These are phyloP conservation scores for Odontamblyopus lacepedii DNA, from an alignment of 2,797 vertebrate genomes.

Conservation along the genomic window DNA sequence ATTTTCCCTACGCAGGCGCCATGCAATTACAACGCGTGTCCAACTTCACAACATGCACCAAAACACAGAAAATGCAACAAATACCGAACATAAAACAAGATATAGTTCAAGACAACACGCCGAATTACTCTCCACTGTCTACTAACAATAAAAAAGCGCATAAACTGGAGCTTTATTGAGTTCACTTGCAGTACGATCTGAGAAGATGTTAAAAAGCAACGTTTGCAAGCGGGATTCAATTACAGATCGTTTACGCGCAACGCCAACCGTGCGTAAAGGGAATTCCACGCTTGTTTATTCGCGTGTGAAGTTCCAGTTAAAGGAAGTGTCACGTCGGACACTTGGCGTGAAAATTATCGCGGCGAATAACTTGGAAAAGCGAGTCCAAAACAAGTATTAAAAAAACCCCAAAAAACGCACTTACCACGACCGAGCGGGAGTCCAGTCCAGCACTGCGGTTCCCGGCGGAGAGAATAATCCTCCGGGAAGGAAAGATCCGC, in stretches of 20 bases:
- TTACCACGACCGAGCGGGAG: constrained; percentile 47
- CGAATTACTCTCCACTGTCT: constrained; percentile 5
- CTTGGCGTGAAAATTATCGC: not conserved
- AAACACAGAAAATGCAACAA: not conserved
- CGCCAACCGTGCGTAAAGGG: constrained; percentile 34
- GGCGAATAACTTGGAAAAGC: not conserved
- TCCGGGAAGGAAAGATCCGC: constrained; percentile 1
- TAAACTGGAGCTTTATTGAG: fast-evolving
- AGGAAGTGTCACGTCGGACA: not conserved
- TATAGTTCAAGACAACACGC: not conserved
- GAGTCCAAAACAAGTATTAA: not conserved
- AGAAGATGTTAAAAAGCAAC: fast-evolving
- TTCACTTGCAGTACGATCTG: not conserved
- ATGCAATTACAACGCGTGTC: not conserved
- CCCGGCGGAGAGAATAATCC: constrained; percentile 27
- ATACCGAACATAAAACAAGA: not conserved
- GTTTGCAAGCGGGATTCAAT: constrained; percentile 9
- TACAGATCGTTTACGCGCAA: constrained; percentile 1
- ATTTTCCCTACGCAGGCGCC: not conserved
- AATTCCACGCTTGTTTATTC: constrained; percentile 36
- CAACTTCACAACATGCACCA: not conserved
- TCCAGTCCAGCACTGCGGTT: constrained; percentile 60
- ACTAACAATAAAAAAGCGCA: fast-evolving
- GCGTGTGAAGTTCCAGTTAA: not conserved
- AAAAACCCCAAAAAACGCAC: constrained; percentile 15